A percentile compares a stretch with the other conserved stretches of the same genome.
Evolutionary conservation across 2,113 vertebrate genomes (phyloP).

Genomic region (Cynoglossus semilaevis): DNA sequence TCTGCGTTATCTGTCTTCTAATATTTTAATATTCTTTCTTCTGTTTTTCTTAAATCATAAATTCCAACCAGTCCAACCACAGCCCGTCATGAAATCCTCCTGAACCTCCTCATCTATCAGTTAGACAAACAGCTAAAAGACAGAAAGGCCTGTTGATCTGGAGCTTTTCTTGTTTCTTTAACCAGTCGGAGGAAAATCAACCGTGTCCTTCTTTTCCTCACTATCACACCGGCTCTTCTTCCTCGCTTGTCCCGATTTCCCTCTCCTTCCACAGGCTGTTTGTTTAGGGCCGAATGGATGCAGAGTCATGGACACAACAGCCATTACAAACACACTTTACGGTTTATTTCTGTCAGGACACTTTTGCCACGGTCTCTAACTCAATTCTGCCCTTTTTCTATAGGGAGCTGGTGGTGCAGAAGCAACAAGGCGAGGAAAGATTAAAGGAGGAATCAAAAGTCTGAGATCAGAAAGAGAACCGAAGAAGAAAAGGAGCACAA

Average conservation of each 20-base stretch:
- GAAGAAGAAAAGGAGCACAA: background rate
- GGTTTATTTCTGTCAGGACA: slow-evolving; percentile 43
- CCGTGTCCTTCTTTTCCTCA: slow-evolving; percentile 78
- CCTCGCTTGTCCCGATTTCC: slow-evolving; percentile 71
- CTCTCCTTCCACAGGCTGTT: slow-evolving; percentile 79
- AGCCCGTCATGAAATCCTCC: slow-evolving; percentile 11
- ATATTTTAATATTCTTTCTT: background rate
- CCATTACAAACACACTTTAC: slow-evolving; percentile 16
- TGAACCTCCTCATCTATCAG: slow-evolving; percentile 18
- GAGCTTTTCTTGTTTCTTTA: slow-evolving; percentile 60
- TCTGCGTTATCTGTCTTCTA: background rate
- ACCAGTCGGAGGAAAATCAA: slow-evolving; percentile 67
- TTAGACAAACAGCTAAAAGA: slow-evolving; percentile 44
- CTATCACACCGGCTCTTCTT: slow-evolving; percentile 49
- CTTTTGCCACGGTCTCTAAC: slow-evolving; percentile 81
- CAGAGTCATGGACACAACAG: slow-evolving; percentile 55
- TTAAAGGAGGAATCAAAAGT: slow-evolving; percentile 26
- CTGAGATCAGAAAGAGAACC: background rate
- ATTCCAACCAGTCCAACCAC: background rate
- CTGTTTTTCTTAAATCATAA: background rate
- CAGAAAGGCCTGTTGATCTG: slow-evolving; percentile 27
- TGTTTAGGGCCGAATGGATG: slow-evolving; percentile 81
- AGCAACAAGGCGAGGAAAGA: slow-evolving; percentile 73
- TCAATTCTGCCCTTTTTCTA: slow-evolving; percentile 57
- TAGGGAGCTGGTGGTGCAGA: slow-evolving; percentile 79